Percentiles rank a stretch among this genome's conserved stretches.
These are phyloP conservation scores for Drosophila takahashii DNA, from an alignment of 1,140 invertebrate genomes.

Conservation along the genomic window DNA sequence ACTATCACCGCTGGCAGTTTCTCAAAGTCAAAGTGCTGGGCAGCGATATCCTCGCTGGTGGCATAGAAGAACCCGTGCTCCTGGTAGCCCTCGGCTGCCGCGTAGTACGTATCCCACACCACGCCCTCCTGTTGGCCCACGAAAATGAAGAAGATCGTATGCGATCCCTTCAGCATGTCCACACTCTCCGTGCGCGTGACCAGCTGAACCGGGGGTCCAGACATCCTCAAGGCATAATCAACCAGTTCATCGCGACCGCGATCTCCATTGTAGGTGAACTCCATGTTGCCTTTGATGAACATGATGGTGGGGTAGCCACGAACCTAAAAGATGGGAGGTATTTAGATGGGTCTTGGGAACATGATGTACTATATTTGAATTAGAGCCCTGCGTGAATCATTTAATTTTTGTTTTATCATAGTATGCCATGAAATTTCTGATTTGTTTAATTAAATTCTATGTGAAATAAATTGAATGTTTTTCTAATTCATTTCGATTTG, in stretches of 20 bases:
- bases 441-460: too few species aligned
- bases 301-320: conserved; percentile 98
- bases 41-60: conserved; percentile 88
- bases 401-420: too few species aligned
- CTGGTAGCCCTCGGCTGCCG: conserved; percentile 91
- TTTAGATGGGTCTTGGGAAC: too few species aligned
- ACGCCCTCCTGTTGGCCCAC: conserved; percentile 90
- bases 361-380: too few species aligned
- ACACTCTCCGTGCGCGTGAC: conserved; percentile 92
- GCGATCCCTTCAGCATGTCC: conserved; percentile 89
- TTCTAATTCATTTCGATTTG: too few species aligned
- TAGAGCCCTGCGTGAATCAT: too few species aligned
- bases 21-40: conserved; percentile 88
- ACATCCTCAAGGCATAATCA: conserved; percentile 95
- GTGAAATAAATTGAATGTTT: too few species aligned
- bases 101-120: conserved; percentile 92
- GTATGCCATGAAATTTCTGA: too few species aligned
- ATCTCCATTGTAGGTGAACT: conserved; percentile 94
- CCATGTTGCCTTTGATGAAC: conserved; percentile 95
- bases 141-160: conserved; percentile 95
- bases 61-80: conserved; percentile 94
- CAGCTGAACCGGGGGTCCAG: conserved; percentile 93
- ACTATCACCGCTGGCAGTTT: conserved; percentile 91
- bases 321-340: conserved; percentile 85
- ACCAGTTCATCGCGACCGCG: conserved; percentile 96